Percentiles rank a stretch among this genome's conserved stretches.
Conservation (phyloP, 2,888 invertebrate species). For the Papilio gigon region DNA sequence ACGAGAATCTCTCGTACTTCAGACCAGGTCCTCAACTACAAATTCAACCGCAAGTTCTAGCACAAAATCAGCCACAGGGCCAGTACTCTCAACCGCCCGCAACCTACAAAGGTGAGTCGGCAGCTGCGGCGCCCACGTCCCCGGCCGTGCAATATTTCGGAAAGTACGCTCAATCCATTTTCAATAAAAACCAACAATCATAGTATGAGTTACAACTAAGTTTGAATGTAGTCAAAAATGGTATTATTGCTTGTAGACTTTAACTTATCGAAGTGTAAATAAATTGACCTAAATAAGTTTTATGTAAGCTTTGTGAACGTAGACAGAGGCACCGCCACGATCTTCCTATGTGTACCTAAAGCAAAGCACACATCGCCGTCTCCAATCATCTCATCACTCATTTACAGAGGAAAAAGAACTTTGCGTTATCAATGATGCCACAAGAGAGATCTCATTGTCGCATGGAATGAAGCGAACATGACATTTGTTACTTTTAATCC, state of each 20-base stretch:
- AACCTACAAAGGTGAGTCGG: conserved; percentile 46
- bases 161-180: conserved; percentile 64
- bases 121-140: conserved; percentile 53
- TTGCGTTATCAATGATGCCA: too few relatives aligned
- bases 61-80: conserved; percentile 48
- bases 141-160: conserved; percentile 70
- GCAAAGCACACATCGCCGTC: not conserved
- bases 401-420: too few relatives aligned
- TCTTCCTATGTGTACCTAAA: not conserved
- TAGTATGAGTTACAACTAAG: not conserved
- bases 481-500: too few relatives aligned
- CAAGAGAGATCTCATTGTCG: too few relatives aligned
- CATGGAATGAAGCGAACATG: too few relatives aligned
- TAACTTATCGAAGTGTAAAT: conserved; percentile 23
- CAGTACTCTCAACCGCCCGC: conserved; percentile 24
- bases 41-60: conserved; percentile 39
- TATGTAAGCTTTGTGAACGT: conserved; percentile 15
- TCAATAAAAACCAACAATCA: conserved; percentile 46
- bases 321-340: not conserved
- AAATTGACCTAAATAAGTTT: conserved; percentile 16
- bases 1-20: conserved; percentile 39
- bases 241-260: conserved; percentile 23
- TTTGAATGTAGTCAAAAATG: conserved; percentile 25
- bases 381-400: not conserved
- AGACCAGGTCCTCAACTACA: conserved; percentile 40